phyloP scores from a whole-genome alignment of 2,797 vertebrate genomes.

The Semotilus atromaculatus region DNA sequence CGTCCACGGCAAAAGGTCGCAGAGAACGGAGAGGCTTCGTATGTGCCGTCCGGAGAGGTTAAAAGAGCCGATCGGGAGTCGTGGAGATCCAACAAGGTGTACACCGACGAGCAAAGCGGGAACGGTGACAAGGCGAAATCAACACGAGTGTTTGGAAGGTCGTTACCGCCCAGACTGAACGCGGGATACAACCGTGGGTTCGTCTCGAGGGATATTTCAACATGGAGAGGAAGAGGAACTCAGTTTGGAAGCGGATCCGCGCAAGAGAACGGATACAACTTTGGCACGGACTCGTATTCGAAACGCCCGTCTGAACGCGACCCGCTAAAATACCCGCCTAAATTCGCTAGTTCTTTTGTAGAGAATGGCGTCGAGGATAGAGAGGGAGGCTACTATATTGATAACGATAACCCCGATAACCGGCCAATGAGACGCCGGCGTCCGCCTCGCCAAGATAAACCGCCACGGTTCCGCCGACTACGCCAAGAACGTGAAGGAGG shows the following conservation, averaged over 20 bases:
- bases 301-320: conserved; percentile 84
- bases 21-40: conserved; percentile 80
- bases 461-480: conserved; percentile 92
- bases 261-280: conserved; percentile 86
- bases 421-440: conserved; percentile 88
- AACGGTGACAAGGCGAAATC: conserved; percentile 78
- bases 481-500: conserved; percentile 88
- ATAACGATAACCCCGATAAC: conserved; percentile 87
- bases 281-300: conserved; percentile 79
- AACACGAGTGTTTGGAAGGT: conserved; percentile 84
- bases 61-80: conserved; percentile 89
- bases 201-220: conserved; percentile 81
- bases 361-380: conserved; percentile 86
- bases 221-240: conserved; percentile 85
- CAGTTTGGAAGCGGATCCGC: conserved; percentile 74
- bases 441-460: conserved; percentile 97
- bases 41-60: conserved; percentile 76
- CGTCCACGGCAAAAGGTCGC: conserved; percentile 88
- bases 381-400: conserved; percentile 82
- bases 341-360: conserved; percentile 79
- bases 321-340: conserved; percentile 80
- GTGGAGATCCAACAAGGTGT: conserved; percentile 93
- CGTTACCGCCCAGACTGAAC: conserved; percentile 90
- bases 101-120: conserved; percentile 82
- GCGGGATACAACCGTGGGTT: conserved; percentile 84